phyloP scores from a whole-genome alignment of 2,888 invertebrate genomes.

The Drosophila sordidapex region DNA sequence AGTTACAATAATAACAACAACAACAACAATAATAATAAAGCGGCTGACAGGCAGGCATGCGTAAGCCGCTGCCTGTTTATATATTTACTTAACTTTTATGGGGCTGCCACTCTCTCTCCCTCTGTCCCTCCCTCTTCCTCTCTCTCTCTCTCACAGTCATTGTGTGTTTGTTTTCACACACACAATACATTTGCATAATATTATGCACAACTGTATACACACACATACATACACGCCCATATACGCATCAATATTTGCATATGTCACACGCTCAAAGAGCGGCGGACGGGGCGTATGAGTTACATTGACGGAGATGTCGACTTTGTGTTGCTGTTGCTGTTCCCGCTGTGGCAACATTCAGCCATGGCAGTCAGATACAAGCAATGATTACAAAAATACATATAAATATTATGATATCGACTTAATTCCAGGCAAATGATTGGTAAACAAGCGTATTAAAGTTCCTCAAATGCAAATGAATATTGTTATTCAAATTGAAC shows the following conservation, averaged over 20 bases:
- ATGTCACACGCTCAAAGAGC: constrained; percentile 70
- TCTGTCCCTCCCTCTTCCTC: neutral
- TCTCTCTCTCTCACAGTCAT: constrained; percentile 12
- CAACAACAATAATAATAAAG: constrained; percentile 54
- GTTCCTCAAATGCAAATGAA: constrained; percentile 9
- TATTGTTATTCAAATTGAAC: constrained; percentile 8
- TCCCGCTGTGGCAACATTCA: constrained; percentile 1
- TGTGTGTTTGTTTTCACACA: constrained; percentile 48
- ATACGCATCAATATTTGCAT: constrained; percentile 71
- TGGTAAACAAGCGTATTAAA: constrained; percentile 40
- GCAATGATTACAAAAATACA: constrained; percentile 21
- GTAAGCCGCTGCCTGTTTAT: constrained; percentile 72
- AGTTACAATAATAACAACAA: constrained; percentile 45
- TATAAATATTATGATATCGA: constrained; percentile 25
- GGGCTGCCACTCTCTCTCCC: constrained; percentile 4
- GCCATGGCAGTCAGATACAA: constrained; percentile 23
- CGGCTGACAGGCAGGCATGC: constrained; percentile 62
- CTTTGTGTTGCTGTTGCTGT: neutral
- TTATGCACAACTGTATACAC: constrained; percentile 55
- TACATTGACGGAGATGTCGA: constrained; percentile 8
- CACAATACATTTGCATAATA: constrained; percentile 59
- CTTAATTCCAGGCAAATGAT: constrained; percentile 48
- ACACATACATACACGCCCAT: constrained; percentile 4
- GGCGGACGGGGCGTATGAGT: constrained; percentile 33
- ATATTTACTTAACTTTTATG: constrained; percentile 78